These are phyloP conservation scores for Drosophila paracracens DNA, from an alignment of 2,888 invertebrate species.

Conservation along the genomic window DNA sequence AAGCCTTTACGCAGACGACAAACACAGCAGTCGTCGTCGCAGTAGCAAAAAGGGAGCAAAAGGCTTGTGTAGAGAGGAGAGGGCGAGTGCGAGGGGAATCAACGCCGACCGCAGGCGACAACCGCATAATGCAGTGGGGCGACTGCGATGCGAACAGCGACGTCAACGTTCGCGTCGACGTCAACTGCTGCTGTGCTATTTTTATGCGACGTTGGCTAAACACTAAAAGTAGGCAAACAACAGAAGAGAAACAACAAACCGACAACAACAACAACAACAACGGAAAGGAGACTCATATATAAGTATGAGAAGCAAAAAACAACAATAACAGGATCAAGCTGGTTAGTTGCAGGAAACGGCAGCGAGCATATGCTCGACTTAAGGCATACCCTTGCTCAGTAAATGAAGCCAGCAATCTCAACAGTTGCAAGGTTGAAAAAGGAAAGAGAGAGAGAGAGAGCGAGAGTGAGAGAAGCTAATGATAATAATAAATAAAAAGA, in stretches of 20 bases:
- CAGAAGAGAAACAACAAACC: constrained; percentile 17
- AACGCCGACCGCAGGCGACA: constrained; percentile 59
- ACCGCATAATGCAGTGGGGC: constrained; percentile 72
- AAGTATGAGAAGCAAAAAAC: constrained; percentile 9
- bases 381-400: constrained; percentile 6
- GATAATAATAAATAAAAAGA: not conserved
- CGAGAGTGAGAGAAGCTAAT: not conserved
- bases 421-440: not conserved
- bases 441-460: not conserved
- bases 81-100: not conserved
- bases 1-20: constrained; percentile 78
- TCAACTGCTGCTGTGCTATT: constrained; percentile 62
- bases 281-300: constrained; percentile 11
- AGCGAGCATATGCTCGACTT: not conserved
- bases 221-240: constrained; percentile 76
- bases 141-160: constrained; percentile 29
- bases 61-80: no score
- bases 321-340: constrained; percentile 29
- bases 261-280: constrained; percentile 36
- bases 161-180: constrained; percentile 17
- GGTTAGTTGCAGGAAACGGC: not conserved
- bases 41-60: constrained; percentile 14
- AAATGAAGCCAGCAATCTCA: not conserved
- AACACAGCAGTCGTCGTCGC: constrained; percentile 31
- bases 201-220: constrained; percentile 77